A percentile compares a stretch with the other conserved stretches of the same genome.
These are phyloP conservation scores for Anguilla japonica DNA, from an alignment of 2,113 vertebrate genomes.

Conservation along the genomic window DNA sequence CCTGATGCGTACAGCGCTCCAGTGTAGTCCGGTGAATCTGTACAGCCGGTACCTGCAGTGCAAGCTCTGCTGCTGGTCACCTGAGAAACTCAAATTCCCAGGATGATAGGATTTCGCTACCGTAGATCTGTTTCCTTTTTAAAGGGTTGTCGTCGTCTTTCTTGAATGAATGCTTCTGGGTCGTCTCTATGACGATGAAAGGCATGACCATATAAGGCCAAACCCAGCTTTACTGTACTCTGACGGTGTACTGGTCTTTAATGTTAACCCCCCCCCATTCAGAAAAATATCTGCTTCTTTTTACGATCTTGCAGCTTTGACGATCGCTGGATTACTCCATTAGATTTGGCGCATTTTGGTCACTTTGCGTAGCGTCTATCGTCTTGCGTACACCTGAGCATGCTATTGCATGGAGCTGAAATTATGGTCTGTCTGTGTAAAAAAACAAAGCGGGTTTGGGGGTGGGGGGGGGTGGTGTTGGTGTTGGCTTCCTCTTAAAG, in stretches of 20 bases:
- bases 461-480: neutral
- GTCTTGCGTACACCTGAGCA: slow-evolving; percentile 8
- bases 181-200: neutral
- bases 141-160: neutral
- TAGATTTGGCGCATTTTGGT: neutral
- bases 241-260: neutral
- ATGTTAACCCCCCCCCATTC: neutral
- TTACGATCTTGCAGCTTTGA: neutral
- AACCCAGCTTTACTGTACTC: neutral
- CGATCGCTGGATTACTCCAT: neutral
- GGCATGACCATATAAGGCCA: neutral
- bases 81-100: neutral
- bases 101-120: neutral
- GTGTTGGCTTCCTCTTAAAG: neutral
- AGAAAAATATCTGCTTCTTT: neutral
- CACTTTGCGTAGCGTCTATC: neutral
- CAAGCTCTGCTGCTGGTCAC: neutral
- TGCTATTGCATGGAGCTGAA: slow-evolving; percentile 17
- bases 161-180: neutral
- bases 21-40: neutral
- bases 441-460: neutral
- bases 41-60: neutral
- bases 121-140: neutral
- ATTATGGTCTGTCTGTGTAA: slow-evolving; percentile 8
- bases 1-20: too few relatives aligned